These are phyloP conservation scores for Troides aeacus DNA, from an alignment of 2,888 invertebrate species.

Conservation along the genomic window DNA sequence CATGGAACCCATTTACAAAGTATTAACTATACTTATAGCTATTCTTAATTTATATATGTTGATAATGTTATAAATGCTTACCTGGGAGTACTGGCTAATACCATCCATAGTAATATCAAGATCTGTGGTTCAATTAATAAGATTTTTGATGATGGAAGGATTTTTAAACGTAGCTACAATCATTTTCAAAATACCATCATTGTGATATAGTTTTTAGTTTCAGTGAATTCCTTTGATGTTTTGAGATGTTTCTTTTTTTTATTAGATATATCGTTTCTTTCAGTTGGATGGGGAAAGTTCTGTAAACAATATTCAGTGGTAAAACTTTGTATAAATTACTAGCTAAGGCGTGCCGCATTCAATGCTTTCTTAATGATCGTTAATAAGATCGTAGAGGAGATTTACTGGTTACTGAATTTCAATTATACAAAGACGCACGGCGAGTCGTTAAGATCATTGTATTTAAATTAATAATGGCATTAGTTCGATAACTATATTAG, in stretches of 20 bases:
- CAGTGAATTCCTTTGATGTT: no score
- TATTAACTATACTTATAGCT: neutral
- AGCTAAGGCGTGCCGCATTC: constrained; percentile 13
- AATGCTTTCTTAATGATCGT: constrained; percentile 16
- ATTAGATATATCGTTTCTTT: neutral
- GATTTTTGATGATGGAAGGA: no score
- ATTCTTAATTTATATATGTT: neutral
- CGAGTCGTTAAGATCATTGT: neutral
- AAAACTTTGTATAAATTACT: constrained; percentile 14
- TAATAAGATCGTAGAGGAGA: constrained; percentile 21
- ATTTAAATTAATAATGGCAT: no score
- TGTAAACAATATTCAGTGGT: neutral
- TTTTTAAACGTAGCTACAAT: no score
- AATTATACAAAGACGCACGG: constrained; percentile 6
- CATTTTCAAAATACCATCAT: no score
- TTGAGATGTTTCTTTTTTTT: neutral
- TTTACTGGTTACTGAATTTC: constrained; percentile 21
- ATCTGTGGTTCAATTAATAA: no score
- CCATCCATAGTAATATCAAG: no score
- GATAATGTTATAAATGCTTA: no score
- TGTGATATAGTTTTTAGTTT: no score
- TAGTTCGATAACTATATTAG: neutral
- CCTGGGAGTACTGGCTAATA: no score
- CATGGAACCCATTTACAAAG: constrained; percentile 1
- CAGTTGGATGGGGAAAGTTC: neutral